Base-by-base conservation (phyloP, 2,888 invertebrate species). In the Rhaphigaster nebulosa region DNA sequence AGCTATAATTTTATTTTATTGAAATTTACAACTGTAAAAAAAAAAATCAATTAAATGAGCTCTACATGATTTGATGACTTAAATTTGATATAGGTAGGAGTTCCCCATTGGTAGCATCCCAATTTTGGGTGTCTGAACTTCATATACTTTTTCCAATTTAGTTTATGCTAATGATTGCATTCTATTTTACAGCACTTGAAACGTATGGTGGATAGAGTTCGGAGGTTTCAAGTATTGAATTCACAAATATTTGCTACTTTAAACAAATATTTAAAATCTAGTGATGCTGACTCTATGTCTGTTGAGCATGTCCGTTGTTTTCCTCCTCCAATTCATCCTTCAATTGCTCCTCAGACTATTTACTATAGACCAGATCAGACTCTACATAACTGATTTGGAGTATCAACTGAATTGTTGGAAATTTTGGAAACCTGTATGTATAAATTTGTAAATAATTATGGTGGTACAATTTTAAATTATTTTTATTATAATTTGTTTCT, bases 271-370 rank as follows among this genome's bases (percentile, higher is more conserved):
- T 95, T 99, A 91, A 97, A 97, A 93, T 97, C 97, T 4, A 97
- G 97, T 90, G 96, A 97, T 93, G 96, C 96, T 91, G 97, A 97
- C 93, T 95, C 95, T 26, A 94, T 95, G 92, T 98, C 98, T 87
- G 98, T 99, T 29, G 99, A 99, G 93, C 98, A 99, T 94, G 99
- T 99, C 26, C 95, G 98, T 70, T 99, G 99, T 94, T 99, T 99
- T 95, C 98, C 98, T 91, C 99, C 99, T 52, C 99, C 99, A 13
- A 96, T 97, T 92, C 97, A 97, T 94, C 96, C 97, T 52, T 95
- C 96, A 90, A 94, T 95, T 90, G 95, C 95, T 93, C 95, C 94
- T 18, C 94, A 94, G 92, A 93, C 94, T 76, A 95, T 95, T 93
- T 95, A 95, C 93, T 95, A 95, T 92, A 94, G 95, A 80, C 93